Base-by-base conservation (phyloP, 2,888 invertebrate species). In the Orthosia cruda region DNA sequence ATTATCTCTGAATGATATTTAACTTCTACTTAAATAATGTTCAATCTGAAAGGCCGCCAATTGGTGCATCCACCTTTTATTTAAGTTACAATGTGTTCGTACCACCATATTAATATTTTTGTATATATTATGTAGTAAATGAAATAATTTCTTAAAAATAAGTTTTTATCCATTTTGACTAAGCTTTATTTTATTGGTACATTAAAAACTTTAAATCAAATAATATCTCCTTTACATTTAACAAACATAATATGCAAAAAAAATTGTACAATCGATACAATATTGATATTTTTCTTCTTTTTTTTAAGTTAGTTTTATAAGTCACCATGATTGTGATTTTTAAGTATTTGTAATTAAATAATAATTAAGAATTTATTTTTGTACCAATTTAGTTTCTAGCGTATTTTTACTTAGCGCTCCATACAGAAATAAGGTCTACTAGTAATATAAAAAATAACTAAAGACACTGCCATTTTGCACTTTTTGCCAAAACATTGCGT, bases 271-370 rank as follows among this genome's bases (percentile, higher is more conserved):
- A 78, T 82, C 68, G 73, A 78, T 80, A 80, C 68, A 65, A 72
- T 75, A 23, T 18, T 68, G 9, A 58, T 47, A 61, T 45, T 64
- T 65, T 69, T 63, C 40, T 74, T 61, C 75, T 80, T 81, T 83
- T 77, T 71, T 83, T 78, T 80, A 88, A 83, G 85, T 89, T 90
- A 90, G 89, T 87, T 77, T 65, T 77, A 80, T 95, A 94, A 94
- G 94, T 94, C 95, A 94, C 95, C 93, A 84, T 85, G 87, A 94
- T 92, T 96, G 96, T 96, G 96, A 96, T 96, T 95, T 93, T 90
- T 93, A 90, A 91, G 91, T 92, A 93, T 92, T 91, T 90, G 87
- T 90, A 89, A 88, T 88, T 89, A 87, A 85, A 86, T 57, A 77
- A 77, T 87, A 83, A 79, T 87, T 93, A 93, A 92, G 93, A 88